These are phyloP conservation scores for Arion vulgaris DNA, from an alignment of 1,140 invertebrate genomes.

Conservation along the genomic window DNA sequence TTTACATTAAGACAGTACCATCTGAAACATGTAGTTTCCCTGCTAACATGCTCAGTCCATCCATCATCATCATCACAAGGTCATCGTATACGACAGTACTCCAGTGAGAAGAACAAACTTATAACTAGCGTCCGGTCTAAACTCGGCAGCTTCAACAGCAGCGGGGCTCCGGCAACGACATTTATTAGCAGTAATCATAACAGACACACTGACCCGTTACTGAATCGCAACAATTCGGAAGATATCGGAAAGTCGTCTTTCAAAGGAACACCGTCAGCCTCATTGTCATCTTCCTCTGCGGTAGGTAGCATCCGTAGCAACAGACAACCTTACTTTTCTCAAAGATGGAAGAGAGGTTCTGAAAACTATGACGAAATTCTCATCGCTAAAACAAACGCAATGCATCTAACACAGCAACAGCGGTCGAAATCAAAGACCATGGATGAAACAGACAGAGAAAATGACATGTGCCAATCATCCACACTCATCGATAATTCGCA, in stretches of 20 bases:
- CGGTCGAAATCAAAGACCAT: not conserved
- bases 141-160: not conserved
- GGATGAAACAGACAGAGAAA: not conserved
- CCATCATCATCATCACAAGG: not conserved
- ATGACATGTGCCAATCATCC: not conserved
- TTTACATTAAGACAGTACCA: slow-evolving; percentile 67
- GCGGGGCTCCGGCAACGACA: not conserved
- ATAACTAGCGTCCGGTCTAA: slow-evolving; percentile 14
- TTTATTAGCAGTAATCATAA: not conserved
- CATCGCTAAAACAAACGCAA: not conserved
- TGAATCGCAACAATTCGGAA: not conserved
- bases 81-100: not conserved
- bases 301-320: not conserved
- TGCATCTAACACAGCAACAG: not conserved
- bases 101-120: not conserved
- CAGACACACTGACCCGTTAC: not conserved
- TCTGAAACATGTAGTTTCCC: slow-evolving; percentile 27
- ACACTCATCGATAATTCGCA: not conserved
- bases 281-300: not conserved
- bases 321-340: not conserved
- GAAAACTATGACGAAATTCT: not conserved
- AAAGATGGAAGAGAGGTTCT: not conserved
- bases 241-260: not conserved
- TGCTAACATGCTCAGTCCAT: slow-evolving; percentile 9
- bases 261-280: not conserved